Evolutionary conservation across 1,140 invertebrate genomes (phyloP).

Genomic region (Xylocopa sonorina): DNA sequence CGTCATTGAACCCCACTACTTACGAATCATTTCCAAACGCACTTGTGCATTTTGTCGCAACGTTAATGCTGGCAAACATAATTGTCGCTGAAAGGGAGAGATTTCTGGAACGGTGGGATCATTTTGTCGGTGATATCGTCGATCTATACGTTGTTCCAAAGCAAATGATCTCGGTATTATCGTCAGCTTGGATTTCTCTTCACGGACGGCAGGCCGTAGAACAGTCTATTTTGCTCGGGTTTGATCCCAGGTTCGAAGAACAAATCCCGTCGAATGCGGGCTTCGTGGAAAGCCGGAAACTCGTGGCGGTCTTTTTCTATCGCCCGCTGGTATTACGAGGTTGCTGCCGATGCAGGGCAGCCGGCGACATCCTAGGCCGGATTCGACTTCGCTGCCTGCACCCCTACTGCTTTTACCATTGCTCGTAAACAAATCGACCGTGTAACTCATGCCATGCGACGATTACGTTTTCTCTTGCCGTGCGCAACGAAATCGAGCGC

Average conservation of each 20-base stretch:
- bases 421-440: conserved; percentile 44
- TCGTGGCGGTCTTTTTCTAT: conserved; percentile 26
- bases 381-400: conserved; percentile 33
- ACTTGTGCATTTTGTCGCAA: background rate
- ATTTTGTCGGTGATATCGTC: background rate
- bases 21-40: background rate
- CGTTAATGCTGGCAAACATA: no score
- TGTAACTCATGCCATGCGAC: conserved; percentile 11
- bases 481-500: conserved; percentile 22
- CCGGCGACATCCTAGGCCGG: conserved; percentile 28
- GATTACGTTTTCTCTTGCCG: conserved; percentile 22
- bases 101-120: background rate
- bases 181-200: no score
- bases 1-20: background rate
- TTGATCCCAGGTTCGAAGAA: conserved; percentile 37
- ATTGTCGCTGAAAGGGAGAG: background rate
- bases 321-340: conserved; percentile 37
- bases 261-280: conserved; percentile 20
- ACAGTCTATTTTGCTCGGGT: conserved; percentile 35
- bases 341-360: conserved; percentile 34
- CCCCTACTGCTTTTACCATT: background rate
- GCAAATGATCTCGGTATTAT: background rate
- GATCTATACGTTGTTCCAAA: background rate
- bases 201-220: background rate
- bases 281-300: conserved; percentile 48